Evolutionary conservation across 2,888 invertebrate genomes (phyloP), one percentile per base, ranked within the genome.

Genomic region (Callyntrura guangdongensis): DNA sequence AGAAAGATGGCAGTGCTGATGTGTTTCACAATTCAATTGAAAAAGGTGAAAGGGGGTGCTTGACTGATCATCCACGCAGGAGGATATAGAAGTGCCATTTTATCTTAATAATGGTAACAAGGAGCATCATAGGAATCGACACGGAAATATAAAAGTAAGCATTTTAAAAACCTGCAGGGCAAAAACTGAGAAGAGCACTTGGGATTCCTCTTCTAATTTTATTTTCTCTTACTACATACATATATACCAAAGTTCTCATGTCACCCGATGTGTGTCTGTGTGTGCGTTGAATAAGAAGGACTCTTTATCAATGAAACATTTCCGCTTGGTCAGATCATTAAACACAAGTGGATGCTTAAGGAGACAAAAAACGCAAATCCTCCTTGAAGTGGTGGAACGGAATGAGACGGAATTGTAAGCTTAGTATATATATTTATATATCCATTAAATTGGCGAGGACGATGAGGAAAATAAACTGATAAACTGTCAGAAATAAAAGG

Each of bases 251-350:
- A n/a, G 36, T 64, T 64, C 20, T 17, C 20, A 64, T 22, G 1
- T 22, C 64, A 64, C 20, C 64, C 64, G 69, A 2, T 22, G 64
- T 11, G 64, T 14, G n/a, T n/a, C 59, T 20, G 9, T 4, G 61
- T n/a, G 20, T 2, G 53, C n/a, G 12, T 53, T 53, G 2, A n/a
- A n/a, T n/a, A 17, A 5, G 22, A 14, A 3, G 36, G 69, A 27
- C 36, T 79, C 14, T 85, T 45, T 20, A 47, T 84, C 77, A 74
- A 53, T 67, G 83, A 83, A 88, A 84, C 64, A 85, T 92, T 92
- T 92, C 88, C 90, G 90, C 90, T 90, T 85, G 87, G 90, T 90
- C 90, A 88, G 92, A 84, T 88, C 84, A 88, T 92, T 90, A 91
- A 87, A 53, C 27, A 45, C 82, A 72, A 88, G 88, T 82, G 17